These are phyloP conservation scores for Raja brachyura DNA, from an alignment of 2,113 vertebrate genomes.

Conservation along the genomic window DNA sequence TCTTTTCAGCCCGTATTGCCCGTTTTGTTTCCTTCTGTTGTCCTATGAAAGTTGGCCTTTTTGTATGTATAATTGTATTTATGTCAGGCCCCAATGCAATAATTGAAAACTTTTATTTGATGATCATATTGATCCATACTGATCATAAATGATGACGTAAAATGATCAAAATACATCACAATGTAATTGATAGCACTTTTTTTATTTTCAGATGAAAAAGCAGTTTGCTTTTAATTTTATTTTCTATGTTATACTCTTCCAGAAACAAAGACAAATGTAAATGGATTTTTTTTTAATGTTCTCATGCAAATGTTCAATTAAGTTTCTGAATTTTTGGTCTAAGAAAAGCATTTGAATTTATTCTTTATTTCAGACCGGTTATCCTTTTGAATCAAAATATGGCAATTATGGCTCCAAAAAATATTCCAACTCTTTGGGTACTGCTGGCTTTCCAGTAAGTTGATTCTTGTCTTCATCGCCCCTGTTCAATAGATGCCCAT, in stretches of 20 bases:
- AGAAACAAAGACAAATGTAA: not conserved
- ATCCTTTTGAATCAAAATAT: no score
- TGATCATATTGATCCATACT: no score
- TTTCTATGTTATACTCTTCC: not conserved
- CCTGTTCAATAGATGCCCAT: not conserved
- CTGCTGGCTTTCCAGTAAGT: not conserved
- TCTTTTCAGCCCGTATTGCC: no score
- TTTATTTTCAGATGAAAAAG: not conserved
- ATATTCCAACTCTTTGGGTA: accelerated
- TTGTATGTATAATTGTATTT: not conserved
- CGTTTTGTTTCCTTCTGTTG: no score
- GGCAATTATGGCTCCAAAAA: not conserved
- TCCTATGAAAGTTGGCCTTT: no score
- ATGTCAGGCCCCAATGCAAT: not conserved
- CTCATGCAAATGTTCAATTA: not conserved
- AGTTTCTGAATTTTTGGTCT: not conserved
- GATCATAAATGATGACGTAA: not conserved
- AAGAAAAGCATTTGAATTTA: not conserved
- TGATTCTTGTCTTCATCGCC: not conserved
- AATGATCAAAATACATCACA: not conserved
- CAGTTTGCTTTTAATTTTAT: not conserved
- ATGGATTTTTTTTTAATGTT: not conserved
- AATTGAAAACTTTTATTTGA: not conserved
- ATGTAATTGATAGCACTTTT: not conserved
- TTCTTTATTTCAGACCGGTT: not conserved